A percentile compares a stretch with the other conserved stretches of the same genome.
Evolutionary conservation across 2,113 vertebrate genomes (phyloP).

Genomic region (Trematocara macrostoma): DNA sequence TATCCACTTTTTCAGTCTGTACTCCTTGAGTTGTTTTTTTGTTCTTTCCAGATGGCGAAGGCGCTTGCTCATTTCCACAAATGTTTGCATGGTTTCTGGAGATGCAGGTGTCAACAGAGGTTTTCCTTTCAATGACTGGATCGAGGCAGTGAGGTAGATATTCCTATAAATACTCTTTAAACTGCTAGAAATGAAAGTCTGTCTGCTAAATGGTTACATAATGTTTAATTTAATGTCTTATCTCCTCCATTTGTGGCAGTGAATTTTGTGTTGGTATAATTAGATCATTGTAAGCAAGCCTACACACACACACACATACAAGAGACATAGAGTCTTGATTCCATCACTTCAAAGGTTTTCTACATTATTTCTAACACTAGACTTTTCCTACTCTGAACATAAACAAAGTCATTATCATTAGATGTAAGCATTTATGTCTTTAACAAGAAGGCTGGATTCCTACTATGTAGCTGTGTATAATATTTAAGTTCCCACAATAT

Average conservation of each 20-base stretch:
- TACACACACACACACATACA: background rate
- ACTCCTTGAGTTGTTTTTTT: background rate
- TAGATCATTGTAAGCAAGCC: background rate
- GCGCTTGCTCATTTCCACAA: background rate
- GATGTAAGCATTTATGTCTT: background rate
- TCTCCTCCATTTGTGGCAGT: background rate
- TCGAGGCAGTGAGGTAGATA: constrained; percentile 37
- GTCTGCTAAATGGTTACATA: background rate
- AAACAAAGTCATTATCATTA: background rate
- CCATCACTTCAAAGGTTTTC: background rate
- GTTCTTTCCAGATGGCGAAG: constrained; percentile 43
- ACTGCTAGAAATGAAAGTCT: background rate
- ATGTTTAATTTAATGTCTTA: background rate
- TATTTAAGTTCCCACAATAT: background rate
- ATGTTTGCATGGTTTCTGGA: constrained; percentile 42
- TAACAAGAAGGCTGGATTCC: background rate
- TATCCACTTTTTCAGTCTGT: background rate
- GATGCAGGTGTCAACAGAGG: constrained; percentile 40
- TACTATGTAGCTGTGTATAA: background rate
- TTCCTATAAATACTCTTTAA: background rate
- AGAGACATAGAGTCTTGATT: background rate
- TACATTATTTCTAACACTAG: background rate
- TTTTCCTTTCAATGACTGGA: constrained; percentile 48
- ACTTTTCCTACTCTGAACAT: background rate
- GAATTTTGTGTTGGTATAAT: background rate